These are phyloP conservation scores for Neosilurus hyrtlii DNA, from an alignment of 2,797 vertebrate species.

Conservation along the genomic window DNA sequence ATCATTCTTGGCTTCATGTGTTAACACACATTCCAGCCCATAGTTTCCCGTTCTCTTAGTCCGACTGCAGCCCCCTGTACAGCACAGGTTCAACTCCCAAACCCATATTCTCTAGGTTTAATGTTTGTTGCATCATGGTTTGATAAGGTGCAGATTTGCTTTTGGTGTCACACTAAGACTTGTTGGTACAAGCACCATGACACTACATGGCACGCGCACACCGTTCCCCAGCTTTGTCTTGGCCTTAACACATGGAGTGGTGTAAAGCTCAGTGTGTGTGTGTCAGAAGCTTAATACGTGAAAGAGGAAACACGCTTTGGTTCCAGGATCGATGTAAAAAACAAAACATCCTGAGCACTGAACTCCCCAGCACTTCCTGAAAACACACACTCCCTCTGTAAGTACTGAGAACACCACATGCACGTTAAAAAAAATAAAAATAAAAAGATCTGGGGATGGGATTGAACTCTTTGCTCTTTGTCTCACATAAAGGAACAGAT, in stretches of 20 bases:
- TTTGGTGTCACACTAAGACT: background rate
- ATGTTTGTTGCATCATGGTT: background rate
- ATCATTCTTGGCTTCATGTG: background rate
- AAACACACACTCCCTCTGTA: background rate
- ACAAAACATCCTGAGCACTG: slow-evolving; percentile 52
- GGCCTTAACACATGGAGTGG: slow-evolving; percentile 28
- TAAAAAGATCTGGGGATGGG: background rate
- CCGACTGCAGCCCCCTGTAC: background rate
- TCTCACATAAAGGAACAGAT: background rate
- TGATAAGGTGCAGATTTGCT: background rate
- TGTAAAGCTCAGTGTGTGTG: slow-evolving; percentile 34
- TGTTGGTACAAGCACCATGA: background rate
- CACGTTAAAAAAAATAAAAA: background rate
- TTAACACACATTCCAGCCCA: background rate
- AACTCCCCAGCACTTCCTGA: slow-evolving; percentile 50
- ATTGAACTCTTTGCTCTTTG: background rate
- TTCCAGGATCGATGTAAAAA: slow-evolving; percentile 40
- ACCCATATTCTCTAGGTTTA: background rate
- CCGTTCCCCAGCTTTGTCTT: background rate
- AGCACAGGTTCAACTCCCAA: slow-evolving; percentile 12
- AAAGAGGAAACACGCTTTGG: slow-evolving; percentile 51
- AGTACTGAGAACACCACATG: background rate
- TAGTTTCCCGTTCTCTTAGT: no score
- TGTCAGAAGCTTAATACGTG: slow-evolving; percentile 21
- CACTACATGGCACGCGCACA: background rate